Conservation (phyloP, 2,797 vertebrate genomes). For the Harpagifer antarcticus region DNA sequence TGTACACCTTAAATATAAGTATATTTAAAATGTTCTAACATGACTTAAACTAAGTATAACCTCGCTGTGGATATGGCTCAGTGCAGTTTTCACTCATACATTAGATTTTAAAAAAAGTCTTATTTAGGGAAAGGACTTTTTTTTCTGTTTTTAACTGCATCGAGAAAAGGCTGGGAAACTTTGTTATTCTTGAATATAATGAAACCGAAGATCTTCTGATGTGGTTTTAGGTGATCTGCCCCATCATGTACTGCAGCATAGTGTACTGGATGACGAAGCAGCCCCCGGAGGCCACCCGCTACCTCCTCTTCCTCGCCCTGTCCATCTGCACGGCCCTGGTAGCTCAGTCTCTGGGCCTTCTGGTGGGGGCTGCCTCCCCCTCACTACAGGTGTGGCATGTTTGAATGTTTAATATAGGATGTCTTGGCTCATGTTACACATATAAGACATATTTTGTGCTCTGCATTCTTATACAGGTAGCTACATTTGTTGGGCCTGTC, state of each 20-base stretch:
- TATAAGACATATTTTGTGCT: not conserved
- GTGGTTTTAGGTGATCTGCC: conserved; percentile 90
- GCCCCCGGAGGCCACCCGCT: conserved; percentile 92
- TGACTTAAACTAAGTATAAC: too few species aligned
- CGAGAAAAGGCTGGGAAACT: too few species aligned
- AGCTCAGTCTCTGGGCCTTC: conserved; percentile 95
- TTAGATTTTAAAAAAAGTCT: not conserved
- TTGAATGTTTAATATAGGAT: not conserved
- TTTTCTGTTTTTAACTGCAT: too few species aligned
- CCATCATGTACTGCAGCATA: conserved; percentile 95
- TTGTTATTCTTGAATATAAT: too few species aligned
- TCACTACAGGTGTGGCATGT: conserved; percentile 89
- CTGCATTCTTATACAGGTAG: conserved; percentile 84
- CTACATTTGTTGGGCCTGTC: conserved; percentile 95
- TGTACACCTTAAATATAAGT: too few species aligned
- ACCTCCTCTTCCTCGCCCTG: conserved; percentile 94
- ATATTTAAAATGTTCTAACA: too few species aligned
- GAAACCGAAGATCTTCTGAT: not conserved
- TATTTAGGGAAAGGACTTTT: not conserved
- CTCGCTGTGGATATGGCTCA: not conserved
- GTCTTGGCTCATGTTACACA: not conserved
- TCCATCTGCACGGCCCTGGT: conserved; percentile 93
- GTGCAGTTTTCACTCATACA: not conserved
- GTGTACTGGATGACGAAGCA: conserved; percentile 99
- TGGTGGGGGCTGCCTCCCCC: conserved; percentile 96